Evolutionary conservation across 2,888 invertebrate species (phyloP), one percentile per base, ranked within the genome.

Genomic region (Thymelicus sylvestris): DNA sequence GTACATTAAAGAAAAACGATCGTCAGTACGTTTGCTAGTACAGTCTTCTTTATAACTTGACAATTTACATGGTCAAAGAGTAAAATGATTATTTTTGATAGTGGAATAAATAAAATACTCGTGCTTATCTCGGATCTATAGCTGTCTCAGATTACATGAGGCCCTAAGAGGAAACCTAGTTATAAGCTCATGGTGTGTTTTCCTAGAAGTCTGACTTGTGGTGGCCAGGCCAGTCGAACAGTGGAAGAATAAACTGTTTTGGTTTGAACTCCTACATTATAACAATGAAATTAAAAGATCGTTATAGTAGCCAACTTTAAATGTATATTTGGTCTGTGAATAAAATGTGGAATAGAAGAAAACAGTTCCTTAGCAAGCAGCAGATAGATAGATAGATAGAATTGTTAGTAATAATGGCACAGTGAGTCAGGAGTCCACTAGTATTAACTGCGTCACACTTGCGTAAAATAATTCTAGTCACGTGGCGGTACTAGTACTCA

Each of bases 381-480:
- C 15, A 64, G 15, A 48, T 63, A n/a, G 19, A 24, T 47, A 63
- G n/a, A n/a, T n/a, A n/a, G 38, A 64, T 19, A 39, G 31, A 57
- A 12, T 57, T 57, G 68, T 64, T 47, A 62, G 52, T 44, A 52
- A 48, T 57, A 61, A 55, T 38, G 19, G 19, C 39, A 44, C 41
- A 64, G 64, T 69, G 69, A 69, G 64, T 69, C 63, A 69, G 48
- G 68, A 63, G 63, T 63, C 63, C 38, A 63, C 38, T 38, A 63
- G 62, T 52, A 15, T 63, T 68, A 57, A 69, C 68, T 69, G 68
- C 68, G 68, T 69, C 69, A 69, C 59, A 55, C 52, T 15, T 39
- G 69, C 19, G 57, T 64, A 57, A 68, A 64, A 39, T 5, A 44
- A 62, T 68, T 68, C 63, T 57, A 57, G 64, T 69, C 69, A 69